Evolutionary conservation across 2,888 invertebrate species (phyloP), one percentile per base, ranked within the genome.

Genomic region (Fragum whitleyi): DNA sequence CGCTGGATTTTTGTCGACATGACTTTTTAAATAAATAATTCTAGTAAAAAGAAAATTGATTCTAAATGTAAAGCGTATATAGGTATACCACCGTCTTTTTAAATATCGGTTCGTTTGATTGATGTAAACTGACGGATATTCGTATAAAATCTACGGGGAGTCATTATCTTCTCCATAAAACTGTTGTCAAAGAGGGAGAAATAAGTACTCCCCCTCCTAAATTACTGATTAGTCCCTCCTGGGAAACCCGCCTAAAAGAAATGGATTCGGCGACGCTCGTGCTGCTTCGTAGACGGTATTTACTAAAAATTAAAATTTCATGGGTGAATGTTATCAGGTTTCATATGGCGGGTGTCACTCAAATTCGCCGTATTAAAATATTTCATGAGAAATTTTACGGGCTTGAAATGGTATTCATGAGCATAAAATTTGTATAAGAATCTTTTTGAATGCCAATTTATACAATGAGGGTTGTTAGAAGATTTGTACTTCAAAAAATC

Each of bases 191-290:
- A 62, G 39, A 67, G 72, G 39, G 47, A 47, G 47, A 47, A 47
- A 47, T 81, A 78, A 78, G 29, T 76, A 65, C 73, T 79, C 77
- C 71, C 80, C 74, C 68, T 67, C 74, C 73, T 74, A 36, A 70
- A 76, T 61, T 77, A 59, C 67, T 81, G 81, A 83, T 83, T 85
- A 81, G 71, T 53, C 77, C 77, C 81, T 74, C 51, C 79, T 51
- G 65, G 53, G 65, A 61, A 74, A 72, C 78, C 79, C 79, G 79
- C 81, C 73, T 72, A 59, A 72, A 36, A 70, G 71, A 83, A 85
- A 85, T 82, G 82, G 83, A 76, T 74, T 74, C 73, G 85, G 85
- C 85, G 85, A 81, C 85, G 76, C 59, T 75, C 85, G 67, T 72
- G 85, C 85, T 85, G 85, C 6, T 80, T 74, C 23, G 70, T 70